Evolutionary conservation across 1,140 invertebrate species (phyloP).

Genomic region (Temnothorax longispinosus): DNA sequence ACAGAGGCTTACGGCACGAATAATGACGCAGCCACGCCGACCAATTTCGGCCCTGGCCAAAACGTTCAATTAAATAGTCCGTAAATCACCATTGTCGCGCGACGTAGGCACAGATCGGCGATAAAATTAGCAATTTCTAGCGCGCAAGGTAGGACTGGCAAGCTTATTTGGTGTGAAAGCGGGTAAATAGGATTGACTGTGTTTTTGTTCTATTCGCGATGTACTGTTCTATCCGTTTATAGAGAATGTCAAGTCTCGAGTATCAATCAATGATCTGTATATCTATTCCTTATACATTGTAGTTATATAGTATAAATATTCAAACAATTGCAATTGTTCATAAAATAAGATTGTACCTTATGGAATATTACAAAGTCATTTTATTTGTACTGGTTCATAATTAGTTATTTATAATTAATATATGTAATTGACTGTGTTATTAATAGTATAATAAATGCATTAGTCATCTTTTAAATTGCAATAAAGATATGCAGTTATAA

Average conservation of each 20-base stretch:
- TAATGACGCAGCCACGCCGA: background rate
- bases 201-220: background rate
- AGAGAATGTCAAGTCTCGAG: conserved; percentile 1
- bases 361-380: background rate
- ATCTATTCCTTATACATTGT: background rate
- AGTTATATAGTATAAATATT: background rate
- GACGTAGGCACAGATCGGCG: background rate
- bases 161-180: conserved; percentile 66
- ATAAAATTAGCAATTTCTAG: conserved; percentile 63
- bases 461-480: background rate
- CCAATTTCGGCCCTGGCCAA: conserved; percentile 36
- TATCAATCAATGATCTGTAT: background rate
- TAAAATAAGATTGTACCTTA: background rate
- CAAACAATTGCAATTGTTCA: background rate
- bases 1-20: background rate
- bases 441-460: background rate
- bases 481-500: background rate
- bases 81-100: conserved; percentile 38
- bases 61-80: conserved; percentile 61
- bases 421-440: background rate
- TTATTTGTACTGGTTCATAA: background rate
- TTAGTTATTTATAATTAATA: background rate
- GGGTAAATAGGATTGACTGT: conserved; percentile 24
- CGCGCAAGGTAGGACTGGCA: background rate
- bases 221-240: background rate